These are phyloP conservation scores for Fissipunctia ypsillon DNA, from an alignment of 2,888 invertebrate genomes.

Conservation along the genomic window DNA sequence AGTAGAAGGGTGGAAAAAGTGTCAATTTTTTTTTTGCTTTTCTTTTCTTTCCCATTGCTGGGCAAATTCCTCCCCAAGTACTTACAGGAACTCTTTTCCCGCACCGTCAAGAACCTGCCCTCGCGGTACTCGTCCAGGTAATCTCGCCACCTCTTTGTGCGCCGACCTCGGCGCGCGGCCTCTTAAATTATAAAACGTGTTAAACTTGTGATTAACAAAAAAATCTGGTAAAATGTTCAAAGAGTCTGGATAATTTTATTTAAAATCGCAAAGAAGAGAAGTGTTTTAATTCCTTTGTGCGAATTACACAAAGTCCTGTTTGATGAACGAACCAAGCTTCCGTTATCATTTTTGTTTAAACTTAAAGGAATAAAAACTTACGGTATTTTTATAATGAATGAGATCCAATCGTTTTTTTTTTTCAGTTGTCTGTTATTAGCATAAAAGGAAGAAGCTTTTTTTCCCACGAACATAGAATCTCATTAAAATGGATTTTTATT, in stretches of 20 bases:
- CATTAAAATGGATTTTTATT: neutral
- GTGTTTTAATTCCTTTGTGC: neutral
- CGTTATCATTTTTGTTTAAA: neutral
- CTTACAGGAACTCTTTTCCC: too few species aligned
- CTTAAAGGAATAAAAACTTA: neutral
- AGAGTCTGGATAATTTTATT: neutral
- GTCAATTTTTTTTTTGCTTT: too few species aligned
- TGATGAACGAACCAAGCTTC: neutral
- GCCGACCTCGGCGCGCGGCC: too few species aligned
- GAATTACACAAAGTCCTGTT: neutral
- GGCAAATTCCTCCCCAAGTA: too few species aligned
- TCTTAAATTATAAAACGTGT: neutral
- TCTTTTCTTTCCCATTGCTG: too few species aligned
- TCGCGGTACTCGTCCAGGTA: too few species aligned
- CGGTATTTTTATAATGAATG: slow-evolving; percentile 1
- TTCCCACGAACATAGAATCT: neutral
- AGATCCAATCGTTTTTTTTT: neutral
- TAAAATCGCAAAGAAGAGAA: neutral
- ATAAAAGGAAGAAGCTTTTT: neutral
- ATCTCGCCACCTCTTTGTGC: too few species aligned
- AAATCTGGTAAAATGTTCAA: neutral
- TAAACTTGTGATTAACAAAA: neutral
- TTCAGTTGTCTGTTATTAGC: neutral
- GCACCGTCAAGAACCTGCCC: too few species aligned
- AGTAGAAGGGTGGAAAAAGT: neutral